Percentiles rank a stretch among this genome's conserved stretches.
Evolutionary conservation across 2,888 invertebrate genomes (phyloP).

Genomic region (Cerastis rubricosa): DNA sequence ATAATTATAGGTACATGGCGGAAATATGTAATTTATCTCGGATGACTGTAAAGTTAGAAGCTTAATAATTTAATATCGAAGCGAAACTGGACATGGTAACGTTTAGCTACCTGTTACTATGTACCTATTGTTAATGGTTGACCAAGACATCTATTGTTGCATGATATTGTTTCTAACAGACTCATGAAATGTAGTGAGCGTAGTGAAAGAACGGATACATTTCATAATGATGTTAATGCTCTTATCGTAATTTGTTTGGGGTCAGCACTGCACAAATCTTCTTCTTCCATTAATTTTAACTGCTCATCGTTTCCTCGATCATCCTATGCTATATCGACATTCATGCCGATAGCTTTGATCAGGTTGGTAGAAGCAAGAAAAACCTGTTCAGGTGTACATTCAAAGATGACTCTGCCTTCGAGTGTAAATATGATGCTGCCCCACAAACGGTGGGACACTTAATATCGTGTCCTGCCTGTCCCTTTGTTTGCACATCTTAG

Average conservation of each 20-base stretch:
- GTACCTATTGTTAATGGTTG: not conserved
- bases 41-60: not conserved
- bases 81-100: not conserved
- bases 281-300: not conserved
- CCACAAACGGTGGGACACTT: no score
- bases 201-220: not conserved
- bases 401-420: no score
- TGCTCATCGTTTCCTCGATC: not conserved
- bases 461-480: no score
- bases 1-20: not conserved
- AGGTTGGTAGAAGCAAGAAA: no score
- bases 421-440: no score
- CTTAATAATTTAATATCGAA: not conserved
- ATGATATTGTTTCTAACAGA: no score
- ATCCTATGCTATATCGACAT: not conserved
- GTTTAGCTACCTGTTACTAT: no score
- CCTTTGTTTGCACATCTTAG: no score
- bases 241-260: not conserved
- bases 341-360: not conserved
- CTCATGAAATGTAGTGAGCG: not conserved
- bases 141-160: not conserved
- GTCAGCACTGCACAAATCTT: not conserved
- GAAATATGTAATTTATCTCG: conserved; percentile 23
- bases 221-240: not conserved
- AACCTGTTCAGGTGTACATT: no score